These are phyloP conservation scores for Drosophila setifemur DNA, from an alignment of 1,140 invertebrate species.

Conservation along the genomic window DNA sequence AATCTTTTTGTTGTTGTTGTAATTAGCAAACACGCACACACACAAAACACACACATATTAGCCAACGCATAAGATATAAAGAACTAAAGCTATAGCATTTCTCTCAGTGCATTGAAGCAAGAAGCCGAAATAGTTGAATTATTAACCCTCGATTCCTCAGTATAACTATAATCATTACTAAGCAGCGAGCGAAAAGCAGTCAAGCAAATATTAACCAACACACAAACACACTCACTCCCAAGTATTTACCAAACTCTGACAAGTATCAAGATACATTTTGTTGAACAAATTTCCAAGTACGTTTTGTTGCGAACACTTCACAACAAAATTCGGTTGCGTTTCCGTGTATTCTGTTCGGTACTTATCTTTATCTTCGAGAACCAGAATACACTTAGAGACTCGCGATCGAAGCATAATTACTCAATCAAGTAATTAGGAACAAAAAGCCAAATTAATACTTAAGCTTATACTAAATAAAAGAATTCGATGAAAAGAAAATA, in stretches of 20 bases:
- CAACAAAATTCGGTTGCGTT: constrained; percentile 17
- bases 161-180: constrained; percentile 23
- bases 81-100: constrained; percentile 50
- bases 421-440: constrained; percentile 29
- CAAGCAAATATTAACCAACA: constrained; percentile 6
- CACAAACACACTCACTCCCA: too few species aligned
- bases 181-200: constrained; percentile 18
- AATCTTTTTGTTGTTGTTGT: constrained; percentile 62
- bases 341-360: constrained; percentile 31
- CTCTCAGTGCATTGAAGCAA: constrained; percentile 23
- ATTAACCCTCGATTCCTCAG: constrained; percentile 24
- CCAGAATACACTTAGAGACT: constrained; percentile 10
- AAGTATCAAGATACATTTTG: constrained; percentile 23
- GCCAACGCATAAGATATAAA: constrained; percentile 20
- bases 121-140: constrained; percentile 34
- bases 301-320: constrained; percentile 3
- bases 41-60: constrained; percentile 22
- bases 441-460: constrained; percentile 76
- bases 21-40: constrained; percentile 44
- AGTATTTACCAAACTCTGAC: constrained; percentile 29
- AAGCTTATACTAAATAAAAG: constrained; percentile 50
- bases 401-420: constrained; percentile 26
- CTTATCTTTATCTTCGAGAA: constrained; percentile 33
- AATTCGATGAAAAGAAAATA: constrained; percentile 12
- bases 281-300: constrained; percentile 27